Evolutionary conservation across 2,113 vertebrate genomes (phyloP), one percentile per base, ranked within the genome.

Genomic region (Phylloscopus whistleri): DNA sequence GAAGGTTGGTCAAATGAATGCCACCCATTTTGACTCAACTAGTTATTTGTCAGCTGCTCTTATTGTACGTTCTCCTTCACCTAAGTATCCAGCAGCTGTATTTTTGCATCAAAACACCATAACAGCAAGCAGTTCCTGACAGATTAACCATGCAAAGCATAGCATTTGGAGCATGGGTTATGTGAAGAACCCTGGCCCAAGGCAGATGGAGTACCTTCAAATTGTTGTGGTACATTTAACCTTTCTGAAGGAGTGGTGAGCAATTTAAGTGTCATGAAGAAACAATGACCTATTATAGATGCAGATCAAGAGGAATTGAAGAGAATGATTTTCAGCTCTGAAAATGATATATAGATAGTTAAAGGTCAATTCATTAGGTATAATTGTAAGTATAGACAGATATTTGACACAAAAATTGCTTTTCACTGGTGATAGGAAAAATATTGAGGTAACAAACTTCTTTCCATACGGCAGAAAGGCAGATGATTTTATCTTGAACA

Each of bases 51-150:
- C 23, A 59, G 19, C 16, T 90, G 18, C 2, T 80, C 59, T 67
- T 49, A 20, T 5, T 24, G 12, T 13, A 56, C 1, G 0, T 33
- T 68, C 31, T 80, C 20, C 58, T 62, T 72, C 53, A 27, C 0
- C 0, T 73, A 67, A 59, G 7, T 39, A 63, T 27, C 48, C 22
- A 10, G 41, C 43, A 83, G 49, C 44, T 59, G 31, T 49, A 63
- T 31, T 48, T 85, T 82, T 81, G 16, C 55, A 51, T 51, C 35
- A 78, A 64, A 69, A 59, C 11, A 35, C 20, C 23, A 21, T 41
- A 33, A 59, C 14, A 87, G 20, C 33, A 84, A 56, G 46, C 21
- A 43, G 12, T 31, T 80, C 7, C 17, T 9, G 11, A 37, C 26
- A 69, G 55, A 89, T 18, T 59, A 73, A 74, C 27, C 35, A 10